Evolutionary conservation across 2,797 vertebrate species (phyloP), one percentile per base, ranked within the genome.

Genomic region (Siniperca obscura): DNA sequence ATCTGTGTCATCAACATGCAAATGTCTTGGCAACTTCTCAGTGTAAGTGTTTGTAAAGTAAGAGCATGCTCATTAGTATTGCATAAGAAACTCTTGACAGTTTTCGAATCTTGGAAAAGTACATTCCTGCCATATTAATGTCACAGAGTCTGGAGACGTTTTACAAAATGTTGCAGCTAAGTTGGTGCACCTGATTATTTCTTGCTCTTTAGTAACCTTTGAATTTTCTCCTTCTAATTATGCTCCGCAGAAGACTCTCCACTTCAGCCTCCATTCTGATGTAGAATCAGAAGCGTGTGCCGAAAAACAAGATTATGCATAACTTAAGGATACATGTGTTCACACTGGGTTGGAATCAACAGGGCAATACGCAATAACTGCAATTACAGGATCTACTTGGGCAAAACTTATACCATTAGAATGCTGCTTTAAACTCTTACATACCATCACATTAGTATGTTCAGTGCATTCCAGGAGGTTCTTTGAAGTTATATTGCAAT

Each of bases 401-500:
- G 4, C 50, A 48, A 27, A 71, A 27, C 3, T 34, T 7, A 55
- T 3, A 40, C 19, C 53, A 34, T 48, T 57, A 73, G 27, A 82
- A 72, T 7, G 13, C 30, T 25, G 40, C 70, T 77, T 70, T 81
- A 75, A 85, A 79, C n/a, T 70, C 44, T 38, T 1, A 1, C 61
- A 90, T 59, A 55, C 8, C 60, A 78, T 60, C 60, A 38, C 67
- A 89, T 90, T 86, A 87, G 62, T 83, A 68, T 89, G 82, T 60
- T 69, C 38, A 53, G 22, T 56, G 78, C 42, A 55, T 62, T 77
- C 53, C 53, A 56, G 21, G 14, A 87, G 55, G 5, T 34, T 42
- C 82, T 89, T 91, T 87, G 86, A 91, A 89, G 82, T 81, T 64
- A 38, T 53, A n/a, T 42, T 52, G 40, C 53, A 80, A 74, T 87